Evolutionary conservation across 1,140 invertebrate species (phyloP).

Genomic region (Magallana angulata): DNA sequence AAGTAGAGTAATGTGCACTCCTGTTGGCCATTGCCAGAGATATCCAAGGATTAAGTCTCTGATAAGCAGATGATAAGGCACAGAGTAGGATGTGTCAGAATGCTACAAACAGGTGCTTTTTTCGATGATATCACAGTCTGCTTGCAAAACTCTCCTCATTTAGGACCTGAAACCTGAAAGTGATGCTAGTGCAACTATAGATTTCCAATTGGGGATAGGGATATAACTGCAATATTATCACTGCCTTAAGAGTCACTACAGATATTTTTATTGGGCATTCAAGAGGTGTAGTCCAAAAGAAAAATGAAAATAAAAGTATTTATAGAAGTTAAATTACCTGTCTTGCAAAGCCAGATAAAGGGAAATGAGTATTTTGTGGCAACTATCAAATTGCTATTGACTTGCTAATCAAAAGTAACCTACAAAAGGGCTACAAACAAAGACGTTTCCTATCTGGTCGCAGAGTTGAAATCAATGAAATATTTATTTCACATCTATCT

Average conservation of each 20-base stretch:
- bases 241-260: background rate
- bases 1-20: slow-evolving; percentile 30
- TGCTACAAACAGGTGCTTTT: slow-evolving; percentile 21
- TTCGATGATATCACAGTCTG: slow-evolving; percentile 15
- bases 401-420: background rate
- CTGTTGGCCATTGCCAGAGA: slow-evolving; percentile 6
- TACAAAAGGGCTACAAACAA: background rate
- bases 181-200: slow-evolving; percentile 7
- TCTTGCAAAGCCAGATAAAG: background rate
- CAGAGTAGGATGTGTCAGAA: slow-evolving; percentile 24
- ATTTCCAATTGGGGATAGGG: background rate
- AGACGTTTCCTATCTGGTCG: background rate
- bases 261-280: background rate
- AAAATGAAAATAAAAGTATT: slow-evolving; percentile 16
- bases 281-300: slow-evolving; percentile 12
- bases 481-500: slow-evolving; percentile 21
- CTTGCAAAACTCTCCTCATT: slow-evolving; percentile 15
- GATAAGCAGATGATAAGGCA: slow-evolving; percentile 35
- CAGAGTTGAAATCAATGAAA: slow-evolving; percentile 26
- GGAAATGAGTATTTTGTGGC: slow-evolving; percentile 6
- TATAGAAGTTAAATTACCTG: slow-evolving; percentile 23
- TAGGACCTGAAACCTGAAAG: background rate
- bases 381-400: slow-evolving; percentile 11
- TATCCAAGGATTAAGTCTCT: slow-evolving; percentile 3
- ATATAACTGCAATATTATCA: background rate